phyloP scores from a whole-genome alignment of 2,797 vertebrate species.

The Columba guinea region DNA sequence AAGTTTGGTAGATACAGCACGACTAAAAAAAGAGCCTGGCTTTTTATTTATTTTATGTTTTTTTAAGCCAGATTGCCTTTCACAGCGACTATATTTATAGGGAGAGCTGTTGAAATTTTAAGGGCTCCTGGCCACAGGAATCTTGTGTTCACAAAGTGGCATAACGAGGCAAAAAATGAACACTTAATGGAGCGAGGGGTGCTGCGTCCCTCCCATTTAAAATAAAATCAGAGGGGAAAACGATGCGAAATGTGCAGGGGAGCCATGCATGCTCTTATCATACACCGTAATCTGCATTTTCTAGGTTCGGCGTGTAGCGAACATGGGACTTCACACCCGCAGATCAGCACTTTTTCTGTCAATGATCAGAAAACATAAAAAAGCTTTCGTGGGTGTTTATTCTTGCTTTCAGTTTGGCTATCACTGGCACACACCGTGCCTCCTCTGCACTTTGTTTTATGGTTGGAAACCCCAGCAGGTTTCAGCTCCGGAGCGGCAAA shows the following conservation, averaged over 20 bases:
- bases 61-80: constrained; percentile 38
- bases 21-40: constrained; percentile 39
- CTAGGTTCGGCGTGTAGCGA: not conserved
- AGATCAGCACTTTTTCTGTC: not conserved
- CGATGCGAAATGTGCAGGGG: not conserved
- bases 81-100: constrained; percentile 52
- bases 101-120: constrained; percentile 64
- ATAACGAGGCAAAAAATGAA: not conserved
- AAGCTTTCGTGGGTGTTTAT: not conserved
- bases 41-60: not conserved
- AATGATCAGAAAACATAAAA: not conserved
- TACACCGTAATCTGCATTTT: not conserved
- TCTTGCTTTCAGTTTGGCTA: constrained; percentile 13
- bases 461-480: not conserved
- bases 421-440: not conserved
- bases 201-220: not conserved
- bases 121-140: constrained; percentile 62
- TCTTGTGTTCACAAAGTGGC: not conserved
- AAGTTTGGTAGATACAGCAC: constrained; percentile 30
- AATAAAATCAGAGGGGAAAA: not conserved
- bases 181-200: not conserved
- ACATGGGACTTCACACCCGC: not conserved
- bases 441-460: not conserved
- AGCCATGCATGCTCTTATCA: accelerated
- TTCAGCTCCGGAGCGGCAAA: not conserved